phyloP scores from a whole-genome alignment of 2,888 invertebrate genomes.

The Plebejus melissa region DNA sequence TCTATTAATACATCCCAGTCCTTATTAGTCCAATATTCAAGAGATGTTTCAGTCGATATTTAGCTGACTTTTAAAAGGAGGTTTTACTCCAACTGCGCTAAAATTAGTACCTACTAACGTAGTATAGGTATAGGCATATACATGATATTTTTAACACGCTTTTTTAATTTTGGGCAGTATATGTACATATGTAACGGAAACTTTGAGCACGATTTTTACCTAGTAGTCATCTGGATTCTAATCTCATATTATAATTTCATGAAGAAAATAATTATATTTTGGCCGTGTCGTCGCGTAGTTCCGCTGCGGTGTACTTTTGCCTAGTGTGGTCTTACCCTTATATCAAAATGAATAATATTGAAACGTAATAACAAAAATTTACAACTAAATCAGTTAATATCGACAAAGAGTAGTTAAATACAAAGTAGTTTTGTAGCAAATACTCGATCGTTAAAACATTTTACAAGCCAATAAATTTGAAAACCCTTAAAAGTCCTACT shows the following conservation, averaged over 20 bases:
- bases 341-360: too few relatives aligned
- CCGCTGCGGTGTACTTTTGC: too few relatives aligned
- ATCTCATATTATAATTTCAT: too few relatives aligned
- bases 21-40: slow-evolving; percentile 56
- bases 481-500: slow-evolving; percentile 12
- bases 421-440: slow-evolving; percentile 20
- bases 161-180: too few relatives aligned
- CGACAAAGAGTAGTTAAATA: slow-evolving; percentile 8
- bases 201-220: too few relatives aligned
- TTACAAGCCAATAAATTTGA: slow-evolving; percentile 19
- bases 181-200: too few relatives aligned
- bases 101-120: too few relatives aligned
- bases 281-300: background rate
- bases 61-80: background rate
- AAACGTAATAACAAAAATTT: background rate
- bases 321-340: background rate
- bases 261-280: too few relatives aligned
- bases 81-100: background rate
- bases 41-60: slow-evolving; percentile 28
- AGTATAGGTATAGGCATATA: too few relatives aligned
- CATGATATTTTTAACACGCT: too few relatives aligned
- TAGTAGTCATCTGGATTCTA: too few relatives aligned
- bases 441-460: slow-evolving; percentile 5
- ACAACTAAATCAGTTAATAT: background rate
- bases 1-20: slow-evolving; percentile 46